Base-by-base conservation (phyloP, 2,888 invertebrate species). In the Leucozona laternaria region DNA sequence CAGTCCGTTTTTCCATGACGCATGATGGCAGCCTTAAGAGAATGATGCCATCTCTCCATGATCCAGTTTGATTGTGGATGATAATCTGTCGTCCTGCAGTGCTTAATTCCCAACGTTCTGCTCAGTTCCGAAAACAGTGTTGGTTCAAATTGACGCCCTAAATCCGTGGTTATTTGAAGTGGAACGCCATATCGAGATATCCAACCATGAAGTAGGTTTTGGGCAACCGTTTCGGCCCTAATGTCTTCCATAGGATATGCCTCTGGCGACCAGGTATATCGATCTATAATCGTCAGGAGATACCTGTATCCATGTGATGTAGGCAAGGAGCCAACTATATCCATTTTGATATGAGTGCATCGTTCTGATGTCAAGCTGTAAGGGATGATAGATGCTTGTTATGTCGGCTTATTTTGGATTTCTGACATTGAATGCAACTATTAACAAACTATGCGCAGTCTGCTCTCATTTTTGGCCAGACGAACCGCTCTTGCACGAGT, bases 21-120 rank as follows among this genome's bases (percentile, higher is more conserved):
- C 75, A 62, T 79, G 1, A 79, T 73, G 6, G 1, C 91, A 89
- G 81, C 60, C 87, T 92, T 93, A 50, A 93, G 73, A 10, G 89
- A 89, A 2, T 93, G 88, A 79, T 93, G 92, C 66, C 91, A 90
- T 5, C 92, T 79, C 77, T 93, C 92, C 2, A 93, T 89, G 73
- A 92, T 89, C 0, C 92, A 92, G 60, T 93, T 92, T 0, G 90
- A 88, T 58, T 89, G 88, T 17, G 92, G 91, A 81, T 92, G 91
- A 84, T 91, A 91, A 7, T 90, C 87, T 0, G 91, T 90, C 0
- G 90, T 91, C 50, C 85, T 62, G 15, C 76, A 86, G 80, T 89
- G 89, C 78, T 89, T 89, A 53, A 79, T 88, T 62, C 89, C 90
- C 76, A 90, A 78, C 57, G 89, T 81, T 88, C 88, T 87, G 72